phyloP scores from a whole-genome alignment of 2,888 invertebrate genomes.

The Sussaba pulchella region DNA sequence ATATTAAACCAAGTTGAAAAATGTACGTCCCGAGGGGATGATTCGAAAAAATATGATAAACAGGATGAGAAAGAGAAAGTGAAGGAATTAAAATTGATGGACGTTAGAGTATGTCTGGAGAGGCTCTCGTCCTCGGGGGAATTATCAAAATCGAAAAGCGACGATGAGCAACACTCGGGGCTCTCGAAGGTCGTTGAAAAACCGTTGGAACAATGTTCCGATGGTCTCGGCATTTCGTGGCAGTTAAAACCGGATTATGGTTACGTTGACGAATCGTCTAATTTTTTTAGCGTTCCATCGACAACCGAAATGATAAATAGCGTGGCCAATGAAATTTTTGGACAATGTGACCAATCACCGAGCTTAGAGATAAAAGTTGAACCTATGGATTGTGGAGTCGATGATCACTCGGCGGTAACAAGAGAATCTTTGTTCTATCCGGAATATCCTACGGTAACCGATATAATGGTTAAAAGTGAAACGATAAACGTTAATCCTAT shows the following conservation, averaged over 20 bases:
- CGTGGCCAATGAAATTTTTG: neutral
- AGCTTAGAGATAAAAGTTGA: neutral
- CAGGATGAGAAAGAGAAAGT: neutral
- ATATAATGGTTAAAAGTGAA: neutral
- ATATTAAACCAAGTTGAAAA: neutral
- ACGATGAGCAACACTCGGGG: neutral
- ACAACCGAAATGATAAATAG: too few relatives aligned
- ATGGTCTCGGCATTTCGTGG: neutral
- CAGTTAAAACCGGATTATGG: neutral
- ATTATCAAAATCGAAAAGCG: neutral
- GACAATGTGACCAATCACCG: neutral
- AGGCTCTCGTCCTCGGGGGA: neutral
- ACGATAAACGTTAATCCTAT: neutral
- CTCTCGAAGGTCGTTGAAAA: neutral
- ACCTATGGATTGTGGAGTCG: conserved; percentile 1
- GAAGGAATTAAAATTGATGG: neutral
- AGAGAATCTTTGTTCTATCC: neutral
- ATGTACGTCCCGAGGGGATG: neutral
- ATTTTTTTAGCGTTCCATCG: too few relatives aligned
- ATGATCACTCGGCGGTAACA: neutral
- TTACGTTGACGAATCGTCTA: neutral
- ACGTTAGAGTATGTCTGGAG: neutral
- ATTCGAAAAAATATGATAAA: neutral
- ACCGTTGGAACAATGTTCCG: neutral
- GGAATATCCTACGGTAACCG: neutral